These are phyloP conservation scores for Rhopilema esculentum DNA, from an alignment of 30 jellyfish, hydroid and myxozoan species.

Conservation along the genomic window DNA sequence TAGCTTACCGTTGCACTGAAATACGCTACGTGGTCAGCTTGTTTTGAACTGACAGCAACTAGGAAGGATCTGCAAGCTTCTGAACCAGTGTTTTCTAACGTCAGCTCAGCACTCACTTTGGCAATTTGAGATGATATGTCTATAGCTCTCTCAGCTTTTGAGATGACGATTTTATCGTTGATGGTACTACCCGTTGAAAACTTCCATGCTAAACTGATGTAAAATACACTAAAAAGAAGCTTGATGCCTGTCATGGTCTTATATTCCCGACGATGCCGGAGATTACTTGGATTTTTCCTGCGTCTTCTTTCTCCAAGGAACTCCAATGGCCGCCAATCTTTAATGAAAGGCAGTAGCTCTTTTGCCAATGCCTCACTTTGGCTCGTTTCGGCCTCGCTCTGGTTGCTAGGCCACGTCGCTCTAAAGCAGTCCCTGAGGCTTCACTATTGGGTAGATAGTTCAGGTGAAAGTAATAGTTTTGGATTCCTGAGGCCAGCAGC, in stretches of 20 bases:
- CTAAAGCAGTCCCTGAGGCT: background rate
- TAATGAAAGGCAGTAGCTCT: conserved; percentile 51
- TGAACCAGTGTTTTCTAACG: conserved; percentile 75
- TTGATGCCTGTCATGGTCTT: conserved; percentile 21
- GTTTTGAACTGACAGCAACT: conserved; percentile 68
- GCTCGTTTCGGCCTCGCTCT: conserved; percentile 31
- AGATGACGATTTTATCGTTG: conserved; percentile 61
- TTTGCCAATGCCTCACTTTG: conserved; percentile 52
- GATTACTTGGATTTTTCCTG: conserved; percentile 45
- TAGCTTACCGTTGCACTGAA: conserved; percentile 84
- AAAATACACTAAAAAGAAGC: conserved; percentile 13
- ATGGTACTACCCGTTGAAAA: conserved; percentile 30
- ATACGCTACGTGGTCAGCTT: conserved; percentile 62
- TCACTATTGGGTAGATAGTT: no score
- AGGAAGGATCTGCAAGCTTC: conserved; percentile 44
- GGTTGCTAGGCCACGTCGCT: conserved; percentile 61
- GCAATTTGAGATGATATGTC: conserved; percentile 87
- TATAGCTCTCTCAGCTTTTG: conserved; percentile 82
- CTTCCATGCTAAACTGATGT: conserved; percentile 28
- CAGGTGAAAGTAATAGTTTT: no score
- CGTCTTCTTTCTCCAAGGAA: conserved; percentile 1
- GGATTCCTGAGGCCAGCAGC: no score
- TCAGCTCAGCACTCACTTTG: conserved; percentile 63
- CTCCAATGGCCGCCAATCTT: conserved; percentile 24
- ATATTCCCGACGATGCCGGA: background rate